Evolutionary conservation across 1,140 invertebrate species (phyloP).

Genomic region (Lanistes nyassanus): DNA sequence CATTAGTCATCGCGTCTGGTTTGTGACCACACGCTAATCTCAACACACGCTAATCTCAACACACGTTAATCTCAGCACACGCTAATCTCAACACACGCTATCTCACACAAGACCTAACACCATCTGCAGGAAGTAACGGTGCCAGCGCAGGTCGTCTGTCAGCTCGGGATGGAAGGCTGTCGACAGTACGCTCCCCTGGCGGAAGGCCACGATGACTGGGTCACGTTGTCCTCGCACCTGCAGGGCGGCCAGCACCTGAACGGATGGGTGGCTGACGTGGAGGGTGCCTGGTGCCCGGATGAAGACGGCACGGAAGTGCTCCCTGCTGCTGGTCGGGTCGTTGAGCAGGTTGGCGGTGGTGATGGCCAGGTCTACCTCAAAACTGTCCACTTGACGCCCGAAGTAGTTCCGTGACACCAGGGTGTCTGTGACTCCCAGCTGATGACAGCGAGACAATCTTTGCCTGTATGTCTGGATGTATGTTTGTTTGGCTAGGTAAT

Average conservation of each 20-base stretch:
- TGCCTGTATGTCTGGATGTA: no score
- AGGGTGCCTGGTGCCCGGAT: constrained; percentile 57
- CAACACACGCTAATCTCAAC: no score
- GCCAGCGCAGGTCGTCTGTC: constrained; percentile 57
- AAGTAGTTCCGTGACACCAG: constrained; percentile 56
- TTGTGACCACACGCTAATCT: no score
- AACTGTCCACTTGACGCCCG: constrained; percentile 58
- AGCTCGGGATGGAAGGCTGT: constrained; percentile 62
- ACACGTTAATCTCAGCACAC: no score
- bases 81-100: no score
- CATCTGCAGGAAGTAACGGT: constrained; percentile 51
- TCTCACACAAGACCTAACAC: constrained; percentile 7
- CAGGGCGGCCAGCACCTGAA: constrained; percentile 48
- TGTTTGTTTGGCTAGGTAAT: neutral
- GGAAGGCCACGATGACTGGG: constrained; percentile 49
- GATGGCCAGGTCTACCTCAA: constrained; percentile 49
- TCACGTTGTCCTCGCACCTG: constrained; percentile 21
- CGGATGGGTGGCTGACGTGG: constrained; percentile 32
- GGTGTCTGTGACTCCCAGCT: constrained; percentile 54
- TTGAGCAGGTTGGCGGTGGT: constrained; percentile 27
- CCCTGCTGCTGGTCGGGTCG: neutral
- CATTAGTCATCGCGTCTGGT: no score
- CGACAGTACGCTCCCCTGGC: constrained; percentile 51
- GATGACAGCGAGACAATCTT: constrained; percentile 26
- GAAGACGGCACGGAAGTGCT: constrained; percentile 51